Conservation (phyloP, 2,113 vertebrate species). For the Chrysochloris asiatica region DNA sequence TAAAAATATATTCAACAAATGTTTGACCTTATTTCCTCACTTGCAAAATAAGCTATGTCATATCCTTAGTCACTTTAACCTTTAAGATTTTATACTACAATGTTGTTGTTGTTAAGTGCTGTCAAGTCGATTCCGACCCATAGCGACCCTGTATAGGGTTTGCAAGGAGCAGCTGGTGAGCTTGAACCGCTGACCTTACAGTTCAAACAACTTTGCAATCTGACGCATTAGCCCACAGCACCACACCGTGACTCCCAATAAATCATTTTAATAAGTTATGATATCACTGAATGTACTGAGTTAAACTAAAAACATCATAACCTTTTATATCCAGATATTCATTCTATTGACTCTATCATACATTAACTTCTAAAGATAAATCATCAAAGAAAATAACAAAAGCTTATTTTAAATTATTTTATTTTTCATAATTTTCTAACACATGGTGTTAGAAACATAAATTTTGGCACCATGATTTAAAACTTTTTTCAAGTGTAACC, state of each 20-base stretch:
- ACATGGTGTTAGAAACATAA: slow-evolving; percentile 76
- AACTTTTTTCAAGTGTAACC: slow-evolving; percentile 85
- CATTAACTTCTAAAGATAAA: neutral
- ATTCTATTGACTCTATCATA: neutral
- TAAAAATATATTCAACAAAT: neutral
- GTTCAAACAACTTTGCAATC: no score
- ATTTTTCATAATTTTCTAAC: slow-evolving; percentile 85
- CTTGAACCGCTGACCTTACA: no score
- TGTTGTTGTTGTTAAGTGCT: no score
- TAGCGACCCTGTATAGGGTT: no score
- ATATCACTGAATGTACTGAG: neutral
- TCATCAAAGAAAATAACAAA: slow-evolving; percentile 18
- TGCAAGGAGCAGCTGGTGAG: no score
- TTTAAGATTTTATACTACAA: neutral
- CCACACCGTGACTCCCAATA: no score
- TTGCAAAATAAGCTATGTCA: neutral
- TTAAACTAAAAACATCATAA: neutral
- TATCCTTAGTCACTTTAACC: neutral
- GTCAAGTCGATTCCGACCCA: no score
- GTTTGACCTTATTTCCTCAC: neutral
- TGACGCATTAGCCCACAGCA: no score
- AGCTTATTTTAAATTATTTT: slow-evolving; percentile 78
- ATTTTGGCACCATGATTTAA: slow-evolving; percentile 82
- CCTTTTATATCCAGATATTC: neutral
- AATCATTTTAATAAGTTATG: no score